Conservation (phyloP, 2,888 invertebrate species). For the Troilus luridus region DNA sequence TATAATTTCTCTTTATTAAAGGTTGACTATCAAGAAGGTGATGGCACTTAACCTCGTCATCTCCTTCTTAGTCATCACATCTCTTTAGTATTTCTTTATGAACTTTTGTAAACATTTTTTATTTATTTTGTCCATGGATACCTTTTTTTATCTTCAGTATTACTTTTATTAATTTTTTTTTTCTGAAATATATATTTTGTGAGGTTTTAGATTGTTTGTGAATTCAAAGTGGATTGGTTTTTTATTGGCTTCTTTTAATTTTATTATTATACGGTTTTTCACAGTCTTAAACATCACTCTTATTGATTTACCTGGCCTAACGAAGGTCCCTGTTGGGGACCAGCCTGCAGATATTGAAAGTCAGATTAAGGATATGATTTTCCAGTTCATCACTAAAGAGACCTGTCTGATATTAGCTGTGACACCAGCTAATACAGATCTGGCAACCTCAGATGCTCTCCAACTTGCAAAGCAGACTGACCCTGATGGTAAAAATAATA, state of each 20-base stretch:
- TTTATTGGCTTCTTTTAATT: not conserved
- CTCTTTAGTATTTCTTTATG: not conserved
- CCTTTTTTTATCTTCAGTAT: not conserved
- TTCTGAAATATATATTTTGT: not conserved
- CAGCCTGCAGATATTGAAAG: constrained; percentile 95
- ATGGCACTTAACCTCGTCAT: too few species aligned
- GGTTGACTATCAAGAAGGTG: too few species aligned
- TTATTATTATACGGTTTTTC: constrained; percentile 66
- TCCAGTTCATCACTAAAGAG: constrained; percentile 94
- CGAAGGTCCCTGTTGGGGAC: constrained; percentile 97
- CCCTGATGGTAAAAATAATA: constrained; percentile 79
- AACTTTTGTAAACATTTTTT: not conserved
- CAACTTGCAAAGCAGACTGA: constrained; percentile 99
- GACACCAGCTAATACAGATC: constrained; percentile 96
- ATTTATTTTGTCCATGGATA: not conserved
- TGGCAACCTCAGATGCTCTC: constrained; percentile 98
- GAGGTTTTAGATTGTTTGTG: not conserved
- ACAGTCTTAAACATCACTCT: constrained; percentile 90
- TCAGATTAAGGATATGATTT: constrained; percentile 94
- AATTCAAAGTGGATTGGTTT: constrained; percentile 17
- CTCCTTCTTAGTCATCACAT: too few species aligned
- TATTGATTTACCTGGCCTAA: constrained; percentile 96
- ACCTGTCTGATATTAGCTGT: constrained; percentile 97
- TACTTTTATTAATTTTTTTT: not conserved
- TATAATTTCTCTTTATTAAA: too few species aligned